Evolutionary conservation across 2,888 invertebrate species (phyloP), one percentile per base, ranked within the genome.

Genomic region (Orthosia incerta): DNA sequence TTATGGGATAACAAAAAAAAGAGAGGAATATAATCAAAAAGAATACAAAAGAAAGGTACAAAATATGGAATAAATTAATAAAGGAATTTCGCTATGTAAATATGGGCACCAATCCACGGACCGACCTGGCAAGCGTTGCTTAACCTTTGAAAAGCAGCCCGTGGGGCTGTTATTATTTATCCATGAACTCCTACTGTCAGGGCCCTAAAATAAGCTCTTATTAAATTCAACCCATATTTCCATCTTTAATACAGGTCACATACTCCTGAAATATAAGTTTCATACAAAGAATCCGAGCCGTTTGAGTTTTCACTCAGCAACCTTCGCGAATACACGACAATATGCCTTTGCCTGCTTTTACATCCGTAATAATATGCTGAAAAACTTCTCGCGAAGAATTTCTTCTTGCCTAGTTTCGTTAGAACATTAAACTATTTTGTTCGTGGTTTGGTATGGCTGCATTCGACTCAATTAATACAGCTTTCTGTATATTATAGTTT

Each of bases 331-430:
- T 15, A 46, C 23, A 61, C 20, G 26, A 45, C 66, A 61, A 76
- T 77, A 77, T 66, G 63, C 57, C 66, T 82, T 71, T 23, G n/a
- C 46, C 20, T 50, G 59, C 45, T 12, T 74, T 51, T 68, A 9
- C 51, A 55, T 62, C 57, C 69, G 23, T 50, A 53, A 64, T 60
- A 56, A 74, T 51, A 18, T 46, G 46, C 31, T 45, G 15, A 16
- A 61, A 53, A 64, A 76, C 15, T 59, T 81, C n/a, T 16, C 7
- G 11, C 4, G 13, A 56, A 45, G 20, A 63, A 50, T 48, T 48
- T n/a, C 23, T 12, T 67, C 16, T n/a, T 26, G 48, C 23, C 2
- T 3, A 61, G 31, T 56, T 71, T 31, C 9, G n/a, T n/a, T 15
- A 20, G 12, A 56, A 20, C 59, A 23, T 65, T 13, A 66, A 65